Evolutionary conservation across 2,113 vertebrate species (phyloP).

Genomic region (Chascanopsetta lugubris): DNA sequence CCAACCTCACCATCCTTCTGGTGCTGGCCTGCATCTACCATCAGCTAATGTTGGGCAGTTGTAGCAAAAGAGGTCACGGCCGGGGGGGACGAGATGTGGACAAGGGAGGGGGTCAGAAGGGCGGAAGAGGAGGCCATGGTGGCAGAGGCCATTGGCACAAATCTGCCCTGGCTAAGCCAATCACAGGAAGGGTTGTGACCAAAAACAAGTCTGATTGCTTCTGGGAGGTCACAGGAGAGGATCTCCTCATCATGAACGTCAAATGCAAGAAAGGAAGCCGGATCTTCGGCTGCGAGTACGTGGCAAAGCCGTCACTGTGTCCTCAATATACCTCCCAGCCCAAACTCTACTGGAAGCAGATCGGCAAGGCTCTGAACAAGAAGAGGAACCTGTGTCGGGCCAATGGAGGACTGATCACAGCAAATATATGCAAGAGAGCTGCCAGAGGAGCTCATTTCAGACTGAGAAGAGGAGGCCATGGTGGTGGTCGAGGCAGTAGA

Average conservation of each 20-base stretch:
- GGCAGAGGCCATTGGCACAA: constrained; percentile 34
- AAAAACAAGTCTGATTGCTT: constrained; percentile 83
- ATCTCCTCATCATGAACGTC: constrained; percentile 65
- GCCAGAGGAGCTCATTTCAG: constrained; percentile 83
- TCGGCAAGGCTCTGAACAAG: constrained; percentile 81
- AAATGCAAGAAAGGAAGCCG: constrained; percentile 72
- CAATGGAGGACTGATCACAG: constrained; percentile 73
- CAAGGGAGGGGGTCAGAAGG: constrained; percentile 34
- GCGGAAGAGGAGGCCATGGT: constrained; percentile 30
- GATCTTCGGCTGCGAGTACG: constrained; percentile 83
- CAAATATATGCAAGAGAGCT: constrained; percentile 84
- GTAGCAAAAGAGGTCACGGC: constrained; percentile 67
- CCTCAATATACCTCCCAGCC: constrained; percentile 68
- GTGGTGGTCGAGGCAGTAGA: too few species aligned
- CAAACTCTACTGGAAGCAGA: constrained; percentile 88
- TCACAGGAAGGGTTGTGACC: constrained; percentile 81
- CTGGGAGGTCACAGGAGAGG: constrained; percentile 76
- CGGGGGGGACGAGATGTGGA: constrained; percentile 46
- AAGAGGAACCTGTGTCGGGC: constrained; percentile 84
- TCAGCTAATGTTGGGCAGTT: constrained; percentile 69
- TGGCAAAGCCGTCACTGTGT: constrained; percentile 82
- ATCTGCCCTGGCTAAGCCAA: constrained; percentile 27
- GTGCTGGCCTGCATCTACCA: constrained; percentile 78
- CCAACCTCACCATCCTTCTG: constrained; percentile 76
- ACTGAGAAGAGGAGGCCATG: too few species aligned